Percentiles rank a stretch among this genome's conserved stretches.
phyloP scores from a whole-genome alignment of 2,797 vertebrate species.

The Monodelphis domestica region DNA sequence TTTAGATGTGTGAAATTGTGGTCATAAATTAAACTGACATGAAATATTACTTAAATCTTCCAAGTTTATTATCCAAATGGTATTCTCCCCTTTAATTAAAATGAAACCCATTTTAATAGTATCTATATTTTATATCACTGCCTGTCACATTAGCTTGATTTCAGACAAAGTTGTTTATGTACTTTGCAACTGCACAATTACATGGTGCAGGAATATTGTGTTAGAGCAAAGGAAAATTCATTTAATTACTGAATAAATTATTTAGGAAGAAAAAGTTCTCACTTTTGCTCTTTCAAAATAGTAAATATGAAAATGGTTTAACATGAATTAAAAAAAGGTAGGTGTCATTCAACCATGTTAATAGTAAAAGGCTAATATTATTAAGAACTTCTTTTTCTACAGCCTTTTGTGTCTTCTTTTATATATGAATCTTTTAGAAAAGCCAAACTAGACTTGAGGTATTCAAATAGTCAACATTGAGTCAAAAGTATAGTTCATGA shows the following conservation, averaged over 20 bases:
- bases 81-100: slow-evolving; percentile 59
- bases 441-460: neutral
- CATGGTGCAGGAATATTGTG: neutral
- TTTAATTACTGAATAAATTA: slow-evolving; percentile 42
- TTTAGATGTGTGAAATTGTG: slow-evolving; percentile 37
- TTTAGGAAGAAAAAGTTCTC: slow-evolving; percentile 55
- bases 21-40: slow-evolving; percentile 32
- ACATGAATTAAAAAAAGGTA: slow-evolving; percentile 60
- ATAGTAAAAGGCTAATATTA: slow-evolving; percentile 34
- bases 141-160: slow-evolving; percentile 21
- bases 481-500: neutral
- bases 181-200: slow-evolving; percentile 21
- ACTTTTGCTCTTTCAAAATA: slow-evolving; percentile 19
- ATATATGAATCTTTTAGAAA: neutral
- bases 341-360: slow-evolving; percentile 51
- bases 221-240: neutral
- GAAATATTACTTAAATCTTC: slow-evolving; percentile 25
- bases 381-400: neutral
- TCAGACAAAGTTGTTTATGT: slow-evolving; percentile 37
- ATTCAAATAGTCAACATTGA: neutral
- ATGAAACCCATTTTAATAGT: slow-evolving; percentile 17
- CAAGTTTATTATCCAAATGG: neutral
- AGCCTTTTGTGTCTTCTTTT: neutral
- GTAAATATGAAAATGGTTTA: neutral
- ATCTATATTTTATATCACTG: slow-evolving; percentile 11